Evolutionary conservation across 2,113 vertebrate genomes (phyloP), one percentile per base, ranked within the genome.

Genomic region (Corvus cornix): DNA sequence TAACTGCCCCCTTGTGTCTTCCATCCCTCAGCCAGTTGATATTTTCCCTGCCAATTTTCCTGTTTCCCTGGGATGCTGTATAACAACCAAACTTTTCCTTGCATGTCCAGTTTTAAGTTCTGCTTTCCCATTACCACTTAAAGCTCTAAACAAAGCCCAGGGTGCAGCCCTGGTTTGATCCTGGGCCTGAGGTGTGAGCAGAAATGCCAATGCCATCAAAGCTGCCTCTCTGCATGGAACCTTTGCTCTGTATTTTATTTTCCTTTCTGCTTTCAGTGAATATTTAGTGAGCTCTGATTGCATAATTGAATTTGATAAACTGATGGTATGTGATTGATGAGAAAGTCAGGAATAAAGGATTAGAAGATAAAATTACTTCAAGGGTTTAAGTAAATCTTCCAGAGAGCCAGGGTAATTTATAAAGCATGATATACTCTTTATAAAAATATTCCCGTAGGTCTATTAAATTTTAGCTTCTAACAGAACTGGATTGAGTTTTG

Each of bases 281-380:
- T 95, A 77, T 96, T 97, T 94, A 87, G 84, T 73, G 78, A 86
- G 58, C 60, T 88, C 93, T 95, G 94, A 96, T 95, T 96, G 77
- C 28, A 30, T 96, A 97, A 96, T 97, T 95, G 90, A 93, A 94
- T 96, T 94, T 95, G 94, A 90, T 87, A 97, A 96, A 94, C 53
- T 77, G 95, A 90, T 93, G 88, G 55, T 63, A 55, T 76, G 53
- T 92, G 72, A 88, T 91, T 91, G 93, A 92, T 94, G 90, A 93
- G 87, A 79, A 93, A 94, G 87, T 91, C 83, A 90, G 78, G 95
- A 93, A 70, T 91, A 92, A 95, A 90, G 84, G 90, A 95, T 94
- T 79, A 93, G 60, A 62, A 67, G 78, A 89, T 95, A 92, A 88
- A 95, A 90, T 96, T 94, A 83, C 76, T 96, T 93, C 37, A 85